Evolutionary conservation across 2,113 vertebrate genomes (phyloP).

Genomic region (Colistium nudipinnis): DNA sequence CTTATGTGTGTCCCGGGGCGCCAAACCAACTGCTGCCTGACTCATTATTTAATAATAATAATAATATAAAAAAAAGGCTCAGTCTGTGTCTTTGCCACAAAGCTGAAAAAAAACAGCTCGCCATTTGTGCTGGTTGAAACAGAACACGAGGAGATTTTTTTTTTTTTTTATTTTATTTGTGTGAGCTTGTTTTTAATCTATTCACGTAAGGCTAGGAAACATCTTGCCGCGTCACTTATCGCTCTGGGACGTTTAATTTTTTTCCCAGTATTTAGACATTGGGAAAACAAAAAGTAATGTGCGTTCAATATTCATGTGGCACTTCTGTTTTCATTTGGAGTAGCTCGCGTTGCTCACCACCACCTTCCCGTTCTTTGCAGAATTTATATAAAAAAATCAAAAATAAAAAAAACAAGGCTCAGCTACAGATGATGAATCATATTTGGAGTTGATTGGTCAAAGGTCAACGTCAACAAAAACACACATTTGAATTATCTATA

Average conservation of each 20-base stretch:
- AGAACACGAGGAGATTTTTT: slow-evolving; percentile 17
- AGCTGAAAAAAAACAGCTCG: slow-evolving; percentile 5
- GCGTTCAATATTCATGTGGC: neutral
- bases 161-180: neutral
- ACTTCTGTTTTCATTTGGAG: neutral
- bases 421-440: too few species aligned
- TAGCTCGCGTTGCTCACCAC: neutral
- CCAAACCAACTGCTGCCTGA: slow-evolving; percentile 67
- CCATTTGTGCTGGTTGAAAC: slow-evolving; percentile 3
- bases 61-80: slow-evolving; percentile 18
- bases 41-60: slow-evolving; percentile 66
- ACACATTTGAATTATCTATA: too few species aligned
- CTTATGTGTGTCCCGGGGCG: slow-evolving; percentile 53
- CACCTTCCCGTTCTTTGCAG: neutral
- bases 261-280: too few species aligned
- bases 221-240: neutral
- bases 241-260: neutral
- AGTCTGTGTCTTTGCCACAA: slow-evolving; percentile 36
- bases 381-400: too few species aligned
- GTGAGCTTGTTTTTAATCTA: neutral
- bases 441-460: too few species aligned
- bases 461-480: too few species aligned
- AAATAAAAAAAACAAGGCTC: too few species aligned
- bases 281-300: neutral
- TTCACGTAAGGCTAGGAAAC: neutral